A percentile compares a stretch with the other conserved stretches of the same genome.
Conservation (phyloP, 2,113 vertebrate species). For the Poeciliopsis prolifica region DNA sequence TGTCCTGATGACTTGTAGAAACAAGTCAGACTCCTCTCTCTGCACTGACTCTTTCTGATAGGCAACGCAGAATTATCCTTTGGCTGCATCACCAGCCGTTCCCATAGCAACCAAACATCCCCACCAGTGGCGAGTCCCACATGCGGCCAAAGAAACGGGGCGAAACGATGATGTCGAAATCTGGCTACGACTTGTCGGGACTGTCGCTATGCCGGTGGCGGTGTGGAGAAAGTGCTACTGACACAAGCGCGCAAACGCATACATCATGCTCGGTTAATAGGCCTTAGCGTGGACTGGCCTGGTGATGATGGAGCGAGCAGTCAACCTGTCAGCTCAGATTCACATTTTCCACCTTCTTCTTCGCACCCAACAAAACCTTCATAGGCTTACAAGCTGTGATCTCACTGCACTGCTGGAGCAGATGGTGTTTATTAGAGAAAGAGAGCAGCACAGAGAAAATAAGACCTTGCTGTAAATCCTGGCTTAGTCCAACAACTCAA, state of each 20-base stretch:
- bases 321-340: conserved; percentile 45
- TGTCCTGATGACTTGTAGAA: background rate
- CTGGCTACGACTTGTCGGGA: conserved; percentile 23
- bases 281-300: conserved; percentile 50
- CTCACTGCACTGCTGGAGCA: background rate
- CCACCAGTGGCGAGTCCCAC: conserved; percentile 16
- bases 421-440: conserved; percentile 25
- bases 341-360: conserved; percentile 62
- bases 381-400: background rate
- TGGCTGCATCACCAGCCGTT: conserved; percentile 36
- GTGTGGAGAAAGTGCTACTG: conserved; percentile 57
- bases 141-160: conserved; percentile 52
- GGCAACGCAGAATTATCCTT: conserved; percentile 42
- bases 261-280: conserved; percentile 60
- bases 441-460: conserved; percentile 6
- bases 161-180: conserved; percentile 52
- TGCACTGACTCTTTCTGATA: conserved; percentile 28
- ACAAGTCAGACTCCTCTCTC: background rate
- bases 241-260: conserved; percentile 65
- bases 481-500: background rate
- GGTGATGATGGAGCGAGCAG: conserved; percentile 53
- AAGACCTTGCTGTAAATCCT: background rate
- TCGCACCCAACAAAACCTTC: conserved; percentile 7
- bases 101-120: conserved; percentile 53
- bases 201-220: conserved; percentile 33